Conservation (phyloP, 2,888 invertebrate genomes). For the Apantesis nais region DNA sequence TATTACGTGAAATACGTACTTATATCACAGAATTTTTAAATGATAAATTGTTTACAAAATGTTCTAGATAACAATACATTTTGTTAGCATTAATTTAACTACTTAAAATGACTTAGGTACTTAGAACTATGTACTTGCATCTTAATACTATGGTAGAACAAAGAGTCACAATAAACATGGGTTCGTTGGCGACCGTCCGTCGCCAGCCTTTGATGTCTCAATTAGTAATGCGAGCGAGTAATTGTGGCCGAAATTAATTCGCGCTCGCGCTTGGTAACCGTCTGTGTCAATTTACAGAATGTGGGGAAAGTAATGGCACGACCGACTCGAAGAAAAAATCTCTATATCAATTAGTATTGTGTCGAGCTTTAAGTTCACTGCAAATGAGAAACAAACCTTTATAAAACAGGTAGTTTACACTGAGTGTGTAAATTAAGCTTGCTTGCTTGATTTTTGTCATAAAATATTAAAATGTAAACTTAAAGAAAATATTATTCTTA, state of each 20-base stretch:
- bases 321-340: slow-evolving; percentile 8
- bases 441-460: too few species aligned
- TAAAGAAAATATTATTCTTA: background rate
- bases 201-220: slow-evolving; percentile 81
- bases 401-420: too few species aligned
- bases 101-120: background rate
- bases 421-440: too few species aligned
- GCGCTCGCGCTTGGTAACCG: slow-evolving; percentile 58
- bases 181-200: slow-evolving; percentile 55
- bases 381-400: background rate
- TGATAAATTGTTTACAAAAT: too few species aligned
- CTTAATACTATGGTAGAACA: slow-evolving; percentile 28
- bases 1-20: background rate
- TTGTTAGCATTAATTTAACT: too few species aligned
- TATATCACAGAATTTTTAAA: background rate
- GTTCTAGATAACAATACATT: too few species aligned
- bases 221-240: slow-evolving; percentile 82
- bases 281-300: slow-evolving; percentile 38
- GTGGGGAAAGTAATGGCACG: slow-evolving; percentile 15
- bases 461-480: background rate
- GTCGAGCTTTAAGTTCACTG: too few species aligned
- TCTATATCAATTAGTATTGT: background rate
- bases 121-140: background rate
- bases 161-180: slow-evolving; percentile 56
- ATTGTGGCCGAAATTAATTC: slow-evolving; percentile 83